Evolutionary conservation across 2,797 vertebrate species (phyloP).

Genomic region (Pseudomugil gertrudae): DNA sequence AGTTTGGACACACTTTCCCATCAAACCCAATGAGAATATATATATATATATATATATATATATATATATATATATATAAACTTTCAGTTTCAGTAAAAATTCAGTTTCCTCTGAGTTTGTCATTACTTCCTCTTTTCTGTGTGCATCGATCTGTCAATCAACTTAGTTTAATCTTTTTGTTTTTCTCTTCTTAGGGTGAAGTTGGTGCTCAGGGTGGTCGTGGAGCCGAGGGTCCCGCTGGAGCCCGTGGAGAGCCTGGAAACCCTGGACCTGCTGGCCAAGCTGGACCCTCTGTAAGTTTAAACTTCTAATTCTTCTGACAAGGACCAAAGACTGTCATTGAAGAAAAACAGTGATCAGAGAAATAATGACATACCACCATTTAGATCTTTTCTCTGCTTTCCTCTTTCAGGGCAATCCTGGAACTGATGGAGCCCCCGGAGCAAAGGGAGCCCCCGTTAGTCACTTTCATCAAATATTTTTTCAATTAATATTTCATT

Average conservation of each 20-base stretch:
- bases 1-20: too few species aligned
- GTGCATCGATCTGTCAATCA: not conserved
- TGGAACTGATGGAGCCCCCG: conserved; percentile 91
- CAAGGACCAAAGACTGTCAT: not conserved
- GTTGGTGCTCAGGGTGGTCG: conserved; percentile 90
- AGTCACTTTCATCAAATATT: conserved; percentile 70
- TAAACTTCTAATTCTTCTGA: not conserved
- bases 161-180: conserved; percentile 8
- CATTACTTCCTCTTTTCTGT: too few species aligned
- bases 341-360: not conserved
- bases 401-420: conserved; percentile 87
- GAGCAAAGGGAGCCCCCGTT: conserved; percentile 90
- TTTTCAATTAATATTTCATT: not conserved
- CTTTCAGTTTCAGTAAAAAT: too few species aligned
- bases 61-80: too few species aligned
- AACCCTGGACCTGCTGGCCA: conserved; percentile 93
- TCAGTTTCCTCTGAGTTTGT: too few species aligned
- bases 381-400: conserved; percentile 16
- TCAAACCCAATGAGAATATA: too few species aligned
- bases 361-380: not conserved
- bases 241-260: conserved; percentile 92
- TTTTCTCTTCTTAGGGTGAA: conserved; percentile 85
- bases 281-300: conserved; percentile 91
- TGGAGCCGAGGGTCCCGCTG: conserved; percentile 92
- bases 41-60: too few species aligned